Conservation (phyloP, 2,888 invertebrate species). For the Nebria salina region DNA sequence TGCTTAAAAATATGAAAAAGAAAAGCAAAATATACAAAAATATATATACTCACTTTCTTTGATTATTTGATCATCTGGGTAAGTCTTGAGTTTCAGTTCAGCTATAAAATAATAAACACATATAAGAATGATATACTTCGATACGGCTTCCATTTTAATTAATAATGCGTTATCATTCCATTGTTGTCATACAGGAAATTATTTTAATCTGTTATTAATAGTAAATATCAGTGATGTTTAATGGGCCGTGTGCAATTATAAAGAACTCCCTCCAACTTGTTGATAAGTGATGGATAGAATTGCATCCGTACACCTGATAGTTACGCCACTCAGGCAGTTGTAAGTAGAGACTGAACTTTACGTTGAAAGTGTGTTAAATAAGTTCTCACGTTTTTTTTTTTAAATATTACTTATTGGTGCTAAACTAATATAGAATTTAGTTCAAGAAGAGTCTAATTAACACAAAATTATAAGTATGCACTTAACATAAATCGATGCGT, state of each 20-base stretch:
- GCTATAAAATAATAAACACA: constrained; percentile 52
- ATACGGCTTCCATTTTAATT: constrained; percentile 21
- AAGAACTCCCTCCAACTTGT: neutral
- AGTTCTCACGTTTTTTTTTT: neutral
- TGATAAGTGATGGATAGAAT: neutral
- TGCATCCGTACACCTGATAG: constrained; percentile 1
- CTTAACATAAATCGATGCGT: no score
- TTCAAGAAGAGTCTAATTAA: neutral
- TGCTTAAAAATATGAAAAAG: no score
- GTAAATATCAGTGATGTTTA: neutral
- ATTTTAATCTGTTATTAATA: constrained; percentile 15
- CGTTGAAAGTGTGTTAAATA: neutral
- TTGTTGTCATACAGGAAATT: constrained; percentile 19
- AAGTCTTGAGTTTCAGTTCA: constrained; percentile 75
- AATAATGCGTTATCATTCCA: constrained; percentile 33
- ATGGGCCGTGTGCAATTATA: neutral
- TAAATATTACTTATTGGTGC: neutral
- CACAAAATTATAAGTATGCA: neutral
- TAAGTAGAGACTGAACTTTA: neutral
- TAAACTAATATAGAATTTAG: neutral
- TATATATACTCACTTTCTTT: constrained; percentile 80
- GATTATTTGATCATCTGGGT: constrained; percentile 80
- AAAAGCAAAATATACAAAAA: neutral
- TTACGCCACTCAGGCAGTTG: neutral
- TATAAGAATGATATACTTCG: constrained; percentile 9